Percentiles rank a stretch among this genome's conserved stretches.
Conservation (phyloP, 2,888 invertebrate species). For the Nemoura dubitans region DNA sequence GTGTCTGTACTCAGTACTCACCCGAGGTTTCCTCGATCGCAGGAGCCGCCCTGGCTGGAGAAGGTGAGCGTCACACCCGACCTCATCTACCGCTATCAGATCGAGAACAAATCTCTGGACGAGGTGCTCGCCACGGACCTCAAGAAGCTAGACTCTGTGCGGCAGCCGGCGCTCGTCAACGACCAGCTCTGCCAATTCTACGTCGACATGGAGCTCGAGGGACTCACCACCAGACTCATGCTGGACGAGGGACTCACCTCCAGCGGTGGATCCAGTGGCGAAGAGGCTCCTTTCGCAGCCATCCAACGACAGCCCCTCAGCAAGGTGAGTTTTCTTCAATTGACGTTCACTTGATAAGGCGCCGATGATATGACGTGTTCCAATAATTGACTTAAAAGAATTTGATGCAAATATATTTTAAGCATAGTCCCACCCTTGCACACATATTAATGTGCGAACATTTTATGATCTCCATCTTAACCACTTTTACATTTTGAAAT, state of each 20-base stretch:
- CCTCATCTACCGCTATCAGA: conserved; percentile 75
- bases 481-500: too few relatives aligned
- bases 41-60: conserved; percentile 72
- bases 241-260: conserved; percentile 67
- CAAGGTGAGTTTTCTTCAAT: conserved; percentile 43
- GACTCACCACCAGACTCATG: conserved; percentile 66
- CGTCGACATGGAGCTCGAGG: conserved; percentile 70
- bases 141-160: conserved; percentile 64
- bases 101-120: conserved; percentile 65
- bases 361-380: too few relatives aligned
- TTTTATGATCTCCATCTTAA: too few relatives aligned
- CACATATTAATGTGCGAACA: too few relatives aligned
- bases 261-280: conserved; percentile 55
- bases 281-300: conserved; percentile 56
- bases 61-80: conserved; percentile 72
- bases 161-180: conserved; percentile 75
- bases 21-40: too few relatives aligned
- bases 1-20: too few relatives aligned
- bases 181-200: conserved; percentile 78
- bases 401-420: too few relatives aligned
- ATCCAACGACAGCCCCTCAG: conserved; percentile 50
- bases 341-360: too few relatives aligned
- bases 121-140: conserved; percentile 72
- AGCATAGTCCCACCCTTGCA: too few relatives aligned
- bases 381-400: too few relatives aligned